These are phyloP conservation scores for Cichladusa arquata DNA, from an alignment of 2,113 vertebrate species.

Conservation along the genomic window DNA sequence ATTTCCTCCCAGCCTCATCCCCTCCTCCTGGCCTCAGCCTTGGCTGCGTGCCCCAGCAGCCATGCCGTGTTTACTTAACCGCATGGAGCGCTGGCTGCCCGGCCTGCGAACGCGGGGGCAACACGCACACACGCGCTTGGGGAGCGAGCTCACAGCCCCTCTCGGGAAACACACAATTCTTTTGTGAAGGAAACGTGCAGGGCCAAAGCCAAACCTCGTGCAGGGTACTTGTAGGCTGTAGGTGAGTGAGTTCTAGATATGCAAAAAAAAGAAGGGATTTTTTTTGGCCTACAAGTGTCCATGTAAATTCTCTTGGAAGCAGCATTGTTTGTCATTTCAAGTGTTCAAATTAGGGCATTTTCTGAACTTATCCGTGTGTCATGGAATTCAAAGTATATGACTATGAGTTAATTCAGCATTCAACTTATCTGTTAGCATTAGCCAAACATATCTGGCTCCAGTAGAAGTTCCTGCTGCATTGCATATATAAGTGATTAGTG, in stretches of 20 bases:
- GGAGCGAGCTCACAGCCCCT: not conserved
- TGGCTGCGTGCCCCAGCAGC: constrained; percentile 42
- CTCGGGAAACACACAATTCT: not conserved
- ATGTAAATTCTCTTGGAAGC: not conserved
- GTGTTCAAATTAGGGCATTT: not conserved
- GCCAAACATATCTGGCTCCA: not conserved
- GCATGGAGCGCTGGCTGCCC: constrained; percentile 51
- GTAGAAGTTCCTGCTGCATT: not conserved
- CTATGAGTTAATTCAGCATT: not conserved
- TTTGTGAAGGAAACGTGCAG: not conserved
- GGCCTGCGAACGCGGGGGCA: not conserved
- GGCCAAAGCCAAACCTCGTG: not conserved
- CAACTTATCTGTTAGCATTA: not conserved
- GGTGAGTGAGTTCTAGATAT: not conserved
- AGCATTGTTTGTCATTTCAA: not conserved
- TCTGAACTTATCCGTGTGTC: not conserved
- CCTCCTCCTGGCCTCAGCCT: constrained; percentile 48
- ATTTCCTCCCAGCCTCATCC: constrained; percentile 85
- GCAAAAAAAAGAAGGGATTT: not conserved
- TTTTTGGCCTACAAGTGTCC: not conserved
- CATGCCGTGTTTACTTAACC: constrained; percentile 78
- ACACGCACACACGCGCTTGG: too few relatives aligned
- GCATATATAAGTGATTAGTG: not conserved
- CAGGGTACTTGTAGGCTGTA: not conserved
- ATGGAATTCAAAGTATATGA: not conserved